A percentile compares a stretch with the other conserved stretches of the same genome.
Evolutionary conservation across 2,797 vertebrate species (phyloP).

Genomic region (Sylvia borin): DNA sequence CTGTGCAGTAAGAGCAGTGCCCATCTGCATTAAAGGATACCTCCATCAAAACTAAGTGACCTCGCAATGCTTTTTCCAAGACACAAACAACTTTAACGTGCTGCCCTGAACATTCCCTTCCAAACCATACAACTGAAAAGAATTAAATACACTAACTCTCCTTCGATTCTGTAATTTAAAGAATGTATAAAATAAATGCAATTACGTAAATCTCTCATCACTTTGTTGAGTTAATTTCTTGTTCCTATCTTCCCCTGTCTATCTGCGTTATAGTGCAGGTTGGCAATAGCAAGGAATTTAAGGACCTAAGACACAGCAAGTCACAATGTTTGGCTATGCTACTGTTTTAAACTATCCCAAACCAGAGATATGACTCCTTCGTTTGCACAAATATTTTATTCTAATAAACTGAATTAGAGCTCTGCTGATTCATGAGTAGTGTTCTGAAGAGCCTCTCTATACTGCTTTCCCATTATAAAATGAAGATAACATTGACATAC

Average conservation of each 20-base stretch:
- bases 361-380: neutral
- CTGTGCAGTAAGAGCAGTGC: neutral
- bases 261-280: neutral
- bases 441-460: neutral
- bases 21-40: neutral
- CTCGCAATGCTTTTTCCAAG: neutral
- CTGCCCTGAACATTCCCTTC: neutral
- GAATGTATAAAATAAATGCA: neutral
- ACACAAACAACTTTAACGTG: neutral
- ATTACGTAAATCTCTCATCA: neutral
- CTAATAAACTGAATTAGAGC: neutral
- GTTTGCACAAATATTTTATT: neutral
- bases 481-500: neutral
- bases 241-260: neutral
- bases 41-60: neutral
- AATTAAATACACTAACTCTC: neutral
- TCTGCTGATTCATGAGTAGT: neutral
- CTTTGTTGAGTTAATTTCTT: neutral
- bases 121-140: neutral
- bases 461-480: neutral
- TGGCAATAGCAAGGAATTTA: neutral
- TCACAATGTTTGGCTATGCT: neutral
- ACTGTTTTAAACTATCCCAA: neutral
- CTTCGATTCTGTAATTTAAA: neutral
- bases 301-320: neutral